Evolutionary conservation across 2,113 vertebrate genomes (phyloP), one percentile per base, ranked within the genome.

Genomic region (Passer montanus): DNA sequence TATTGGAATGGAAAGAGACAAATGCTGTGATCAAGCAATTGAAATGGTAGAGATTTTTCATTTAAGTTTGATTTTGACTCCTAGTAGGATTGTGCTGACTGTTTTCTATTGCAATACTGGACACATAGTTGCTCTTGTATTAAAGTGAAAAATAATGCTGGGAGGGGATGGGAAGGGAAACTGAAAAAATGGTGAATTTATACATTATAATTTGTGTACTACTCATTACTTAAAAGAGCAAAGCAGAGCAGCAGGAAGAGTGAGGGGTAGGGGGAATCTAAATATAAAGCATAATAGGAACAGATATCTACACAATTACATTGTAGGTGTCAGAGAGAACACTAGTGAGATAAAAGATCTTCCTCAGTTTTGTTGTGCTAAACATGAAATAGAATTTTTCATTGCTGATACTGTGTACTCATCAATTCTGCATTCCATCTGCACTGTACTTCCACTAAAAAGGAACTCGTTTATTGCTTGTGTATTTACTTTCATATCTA

Each of bases 321-420:
- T 60, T 75, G 66, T 24, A 84, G 24, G 13, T 94, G 44, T 84
- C 87, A 68, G 56, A 39, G 28, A 87, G 58, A 89, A 75, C 27
- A 56, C 19, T 68, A 35, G 35, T 67, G 81, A 92, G 56, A 74
- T 67, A 52, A 89, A 87, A 91, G 80, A 56, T 82, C 17, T 59
- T 93, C 33, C 43, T 60, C 41, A 27, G 49, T 87, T 95, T 82
- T 82, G 15, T 90, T 88, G 68, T 89, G 49, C 41, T 93, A 91
- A 89, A 90, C 73, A 87, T 92, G 77, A 95, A 96, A 75, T 81
- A 90, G 68, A 91, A 86, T 92, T 93, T 94, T 96, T 94, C 68
- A 68, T 74, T 89, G 35, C 52, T 81, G 80, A 78, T 70, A 70
- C 43, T 75, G 46, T 91, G 69, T 75, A 47, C 19, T 84, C 86